phyloP scores from a whole-genome alignment of 2,113 vertebrate genomes.

The Pipra filicauda region DNA sequence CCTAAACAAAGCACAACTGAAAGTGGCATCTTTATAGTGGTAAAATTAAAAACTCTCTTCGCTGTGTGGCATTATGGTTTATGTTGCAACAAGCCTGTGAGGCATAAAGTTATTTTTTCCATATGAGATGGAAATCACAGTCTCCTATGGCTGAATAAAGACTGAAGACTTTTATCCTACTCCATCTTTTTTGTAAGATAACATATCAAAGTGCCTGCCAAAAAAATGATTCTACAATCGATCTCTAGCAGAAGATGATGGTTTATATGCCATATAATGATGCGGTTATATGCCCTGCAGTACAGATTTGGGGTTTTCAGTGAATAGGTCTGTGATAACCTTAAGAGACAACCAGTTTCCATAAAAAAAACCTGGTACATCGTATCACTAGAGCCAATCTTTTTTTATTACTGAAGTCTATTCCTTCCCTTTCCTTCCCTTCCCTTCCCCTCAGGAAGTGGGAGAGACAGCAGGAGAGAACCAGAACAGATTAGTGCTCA shows the following conservation, averaged over 20 bases:
- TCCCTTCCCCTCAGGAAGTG: neutral
- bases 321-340: neutral
- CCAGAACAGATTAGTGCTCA: neutral
- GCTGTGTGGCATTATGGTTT: neutral
- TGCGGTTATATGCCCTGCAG: neutral
- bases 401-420: neutral
- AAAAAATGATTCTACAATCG: neutral
- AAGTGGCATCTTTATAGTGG: neutral
- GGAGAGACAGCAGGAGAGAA: neutral
- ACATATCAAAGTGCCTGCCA: neutral
- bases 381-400: neutral
- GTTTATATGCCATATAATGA: neutral
- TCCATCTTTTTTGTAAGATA: neutral
- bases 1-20: neutral
- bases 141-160: neutral
- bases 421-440: accelerated
- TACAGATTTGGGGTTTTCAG: neutral
- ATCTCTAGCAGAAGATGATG: neutral
- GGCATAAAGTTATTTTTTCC: neutral
- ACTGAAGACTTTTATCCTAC: neutral
- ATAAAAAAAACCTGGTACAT: neutral
- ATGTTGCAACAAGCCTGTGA: neutral
- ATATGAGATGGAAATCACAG: neutral
- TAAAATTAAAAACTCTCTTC: neutral
- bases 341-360: neutral